These are phyloP conservation scores for Scaptomyza tumidula DNA, from an alignment of 2,888 invertebrate genomes.

Conservation along the genomic window DNA sequence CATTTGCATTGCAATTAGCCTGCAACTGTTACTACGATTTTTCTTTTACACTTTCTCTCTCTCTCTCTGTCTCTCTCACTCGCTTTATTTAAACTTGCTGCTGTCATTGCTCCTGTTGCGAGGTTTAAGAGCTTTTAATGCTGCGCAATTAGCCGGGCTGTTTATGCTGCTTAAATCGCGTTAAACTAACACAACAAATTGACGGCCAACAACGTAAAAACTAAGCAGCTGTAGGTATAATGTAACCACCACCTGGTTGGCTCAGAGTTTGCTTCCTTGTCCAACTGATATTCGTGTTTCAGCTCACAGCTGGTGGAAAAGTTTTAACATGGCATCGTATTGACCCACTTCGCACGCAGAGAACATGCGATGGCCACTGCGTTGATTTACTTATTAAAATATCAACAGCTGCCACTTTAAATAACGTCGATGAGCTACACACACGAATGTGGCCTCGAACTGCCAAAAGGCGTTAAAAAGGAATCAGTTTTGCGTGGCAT, in stretches of 20 bases:
- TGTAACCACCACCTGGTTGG: slow-evolving; percentile 33
- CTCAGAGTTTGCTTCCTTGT: slow-evolving; percentile 5
- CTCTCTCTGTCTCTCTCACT: not conserved
- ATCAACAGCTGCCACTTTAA: slow-evolving; percentile 64
- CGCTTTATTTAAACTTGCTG: not conserved
- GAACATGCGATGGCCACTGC: slow-evolving; percentile 28
- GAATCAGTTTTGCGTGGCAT: not conserved
- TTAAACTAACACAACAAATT: slow-evolving; percentile 65
- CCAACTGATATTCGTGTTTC: slow-evolving; percentile 17
- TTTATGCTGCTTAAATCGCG: slow-evolving; percentile 61
- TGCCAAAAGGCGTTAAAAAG: not conserved
- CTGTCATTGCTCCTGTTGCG: slow-evolving; percentile 14
- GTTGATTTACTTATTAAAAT: slow-evolving; percentile 70
- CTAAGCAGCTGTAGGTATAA: slow-evolving; percentile 22
- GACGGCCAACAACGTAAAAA: slow-evolving; percentile 32
- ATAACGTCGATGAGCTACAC: slow-evolving; percentile 39
- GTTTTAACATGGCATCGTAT: slow-evolving; percentile 37
- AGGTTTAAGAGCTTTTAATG: slow-evolving; percentile 62
- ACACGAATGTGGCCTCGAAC: not conserved
- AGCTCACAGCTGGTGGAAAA: not conserved
- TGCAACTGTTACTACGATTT: slow-evolving; percentile 49
- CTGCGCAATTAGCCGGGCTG: slow-evolving; percentile 66
- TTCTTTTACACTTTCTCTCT: not conserved
- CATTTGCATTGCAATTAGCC: slow-evolving; percentile 77
- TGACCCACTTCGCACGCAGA: slow-evolving; percentile 52